phyloP scores from a whole-genome alignment of 35 echinoderm and acorn worm genomes.

The Holothuria glaberrima region DNA sequence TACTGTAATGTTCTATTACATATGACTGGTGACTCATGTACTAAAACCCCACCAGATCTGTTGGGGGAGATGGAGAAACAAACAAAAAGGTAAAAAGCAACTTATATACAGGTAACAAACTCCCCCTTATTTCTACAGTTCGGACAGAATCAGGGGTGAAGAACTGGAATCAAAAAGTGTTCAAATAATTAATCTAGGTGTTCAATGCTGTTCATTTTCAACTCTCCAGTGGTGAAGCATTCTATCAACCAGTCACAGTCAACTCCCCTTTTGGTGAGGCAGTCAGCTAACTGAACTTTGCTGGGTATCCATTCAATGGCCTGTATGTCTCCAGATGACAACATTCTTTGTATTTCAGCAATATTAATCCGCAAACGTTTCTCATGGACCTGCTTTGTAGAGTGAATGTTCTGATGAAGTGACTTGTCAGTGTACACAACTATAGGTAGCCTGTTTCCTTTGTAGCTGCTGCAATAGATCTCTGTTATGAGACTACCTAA shows the following conservation, averaged over 20 bases:
- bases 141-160: too few relatives aligned
- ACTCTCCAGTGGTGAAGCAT: background rate
- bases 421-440: conserved; percentile 47
- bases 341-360: conserved; percentile 17
- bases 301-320: conserved; percentile 12
- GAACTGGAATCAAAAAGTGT: too few relatives aligned
- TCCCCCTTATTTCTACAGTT: too few relatives aligned
- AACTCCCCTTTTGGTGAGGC: conserved; percentile 2
- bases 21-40: background rate
- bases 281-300: conserved; percentile 5
- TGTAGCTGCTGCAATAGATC: background rate
- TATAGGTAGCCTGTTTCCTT: conserved; percentile 15
- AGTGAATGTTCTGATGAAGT: conserved; percentile 45
- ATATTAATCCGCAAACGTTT: background rate
- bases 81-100: background rate
- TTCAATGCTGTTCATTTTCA: background rate
- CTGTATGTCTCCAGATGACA: conserved; percentile 9
- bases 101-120: background rate
- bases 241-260: conserved; percentile 4
- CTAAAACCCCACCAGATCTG: background rate
- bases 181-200: too few relatives aligned
- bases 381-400: conserved; percentile 44
- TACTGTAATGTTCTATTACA: background rate
- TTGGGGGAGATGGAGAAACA: background rate
- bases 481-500: background rate